These are phyloP conservation scores for Cremastobaeus sp. DNA, from an alignment of 2,888 invertebrate species.

Conservation along the genomic window DNA sequence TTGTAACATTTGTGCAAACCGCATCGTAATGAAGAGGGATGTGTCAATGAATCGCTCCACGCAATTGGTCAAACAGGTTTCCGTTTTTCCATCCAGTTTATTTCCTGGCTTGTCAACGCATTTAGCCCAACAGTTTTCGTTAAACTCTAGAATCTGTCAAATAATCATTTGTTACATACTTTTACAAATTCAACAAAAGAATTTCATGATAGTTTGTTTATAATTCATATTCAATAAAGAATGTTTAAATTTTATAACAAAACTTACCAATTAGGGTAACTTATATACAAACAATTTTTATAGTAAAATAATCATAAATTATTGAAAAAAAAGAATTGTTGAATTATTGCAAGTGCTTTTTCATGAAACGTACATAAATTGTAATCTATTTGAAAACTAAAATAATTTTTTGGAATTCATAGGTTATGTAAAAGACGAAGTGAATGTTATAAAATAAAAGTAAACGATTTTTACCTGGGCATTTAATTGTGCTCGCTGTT, in stretches of 20 bases:
- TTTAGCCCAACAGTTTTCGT: slow-evolving; percentile 97
- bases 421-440: no score
- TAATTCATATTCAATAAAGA: neutral
- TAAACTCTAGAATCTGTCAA: slow-evolving; percentile 92
- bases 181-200: no score
- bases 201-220: no score
- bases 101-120: slow-evolving; percentile 94
- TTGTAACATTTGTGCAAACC: slow-evolving; percentile 92
- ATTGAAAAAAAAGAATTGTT: no score
- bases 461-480: slow-evolving; percentile 84
- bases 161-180: slow-evolving; percentile 19
- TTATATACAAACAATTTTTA: no score
- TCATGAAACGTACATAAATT: no score
- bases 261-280: no score
- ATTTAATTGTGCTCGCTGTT: slow-evolving; percentile 93
- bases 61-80: slow-evolving; percentile 94
- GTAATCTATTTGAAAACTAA: no score
- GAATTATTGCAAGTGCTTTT: no score
- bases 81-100: slow-evolving; percentile 92
- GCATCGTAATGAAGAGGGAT: slow-evolving; percentile 90
- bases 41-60: slow-evolving; percentile 97
- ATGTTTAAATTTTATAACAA: no score
- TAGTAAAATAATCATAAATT: no score
- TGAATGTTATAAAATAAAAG: neutral
- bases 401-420: no score